Conservation (phyloP, 2,888 invertebrate genomes). For the Cheilosia variabilis region DNA sequence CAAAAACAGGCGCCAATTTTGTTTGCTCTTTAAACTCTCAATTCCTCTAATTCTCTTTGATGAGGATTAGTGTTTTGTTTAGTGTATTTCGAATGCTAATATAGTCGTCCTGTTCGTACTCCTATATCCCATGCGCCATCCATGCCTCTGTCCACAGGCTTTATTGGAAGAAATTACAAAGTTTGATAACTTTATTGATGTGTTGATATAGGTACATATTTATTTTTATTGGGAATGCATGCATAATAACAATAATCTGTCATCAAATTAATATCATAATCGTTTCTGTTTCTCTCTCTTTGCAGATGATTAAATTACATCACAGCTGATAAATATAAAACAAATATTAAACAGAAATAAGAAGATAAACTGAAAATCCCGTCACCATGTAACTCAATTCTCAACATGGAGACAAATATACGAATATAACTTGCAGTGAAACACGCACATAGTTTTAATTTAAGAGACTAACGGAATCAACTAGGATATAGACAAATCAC, state of each 20-base stretch:
- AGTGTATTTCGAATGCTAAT: not conserved
- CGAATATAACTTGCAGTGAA: conserved; percentile 55
- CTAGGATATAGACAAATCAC: conserved; percentile 17
- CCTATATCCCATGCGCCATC: not conserved
- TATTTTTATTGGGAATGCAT: conserved; percentile 20
- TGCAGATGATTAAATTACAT: conserved; percentile 59
- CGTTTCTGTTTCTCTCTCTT: not conserved
- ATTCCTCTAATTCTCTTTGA: not conserved
- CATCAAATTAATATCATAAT: not conserved
- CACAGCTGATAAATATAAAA: conserved; percentile 46
- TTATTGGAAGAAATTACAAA: too few species aligned
- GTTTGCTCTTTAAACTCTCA: conserved; percentile 12
- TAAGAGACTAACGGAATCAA: conserved; percentile 22
- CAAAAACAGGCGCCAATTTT: conserved; percentile 58
- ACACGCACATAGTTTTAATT: conserved; percentile 41
- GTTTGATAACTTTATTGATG: too few species aligned
- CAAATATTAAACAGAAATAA: conserved; percentile 7
- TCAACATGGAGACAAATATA: conserved; percentile 72
- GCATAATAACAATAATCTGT: not conserved
- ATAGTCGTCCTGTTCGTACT: conserved; percentile 13
- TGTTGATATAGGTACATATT: not conserved
- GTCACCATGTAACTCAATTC: conserved; percentile 53
- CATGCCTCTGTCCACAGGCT: too few species aligned
- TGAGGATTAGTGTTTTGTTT: too few species aligned
- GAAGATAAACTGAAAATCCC: conserved; percentile 2